Base-by-base conservation (phyloP, 2,888 invertebrate genomes). In the Heliconius ethilla region DNA sequence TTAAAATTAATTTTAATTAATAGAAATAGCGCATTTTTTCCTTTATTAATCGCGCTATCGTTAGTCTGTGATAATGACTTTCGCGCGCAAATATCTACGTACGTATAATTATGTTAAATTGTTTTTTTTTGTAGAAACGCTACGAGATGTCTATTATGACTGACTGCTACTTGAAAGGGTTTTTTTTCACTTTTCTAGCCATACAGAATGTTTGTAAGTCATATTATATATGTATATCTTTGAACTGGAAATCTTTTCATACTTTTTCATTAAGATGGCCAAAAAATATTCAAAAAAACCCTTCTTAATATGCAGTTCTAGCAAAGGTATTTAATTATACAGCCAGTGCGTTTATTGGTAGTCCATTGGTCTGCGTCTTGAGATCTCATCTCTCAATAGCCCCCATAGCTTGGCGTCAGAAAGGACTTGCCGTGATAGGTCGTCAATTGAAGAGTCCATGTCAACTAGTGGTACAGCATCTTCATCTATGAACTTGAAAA, bases 1-100 rank as follows among this genome's bases (percentile, higher is more conserved):
- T 72, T 63, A 75, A 73, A 65, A 65, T 77, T 75, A 51, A 55
- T 25, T 65, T 67, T 62, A 74, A 72, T 75, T 37, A 77, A n/a
- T 18, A 66, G 55, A 33, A 27, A 69, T 67, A 73, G 67, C 40
- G 69, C 66, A 63, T 29, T 75, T 70, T 79, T 51, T 51, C 15
- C 18, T 45, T 66, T 33, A 59, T 59, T 72, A 59, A 59, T 40
- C 33, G 7, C 33, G 33, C 55, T 13, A 18, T 72, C 33, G 37
- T 65, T 62, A 65, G 40, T 33, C 7, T 63, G 63, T 62, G 18
- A 62, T 40, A 73, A 74, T n/a, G 22, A 59, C n/a, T 25, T 40
- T 45, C 7, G 40, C 27, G 63, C 63, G 27, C 45, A 74, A 63
- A 37, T 59, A 40, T 11, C 55, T n/a, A n/a, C 55, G n/a, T 27